phyloP scores from a whole-genome alignment of 2,888 invertebrate species.

The Cataglyphis livida region DNA sequence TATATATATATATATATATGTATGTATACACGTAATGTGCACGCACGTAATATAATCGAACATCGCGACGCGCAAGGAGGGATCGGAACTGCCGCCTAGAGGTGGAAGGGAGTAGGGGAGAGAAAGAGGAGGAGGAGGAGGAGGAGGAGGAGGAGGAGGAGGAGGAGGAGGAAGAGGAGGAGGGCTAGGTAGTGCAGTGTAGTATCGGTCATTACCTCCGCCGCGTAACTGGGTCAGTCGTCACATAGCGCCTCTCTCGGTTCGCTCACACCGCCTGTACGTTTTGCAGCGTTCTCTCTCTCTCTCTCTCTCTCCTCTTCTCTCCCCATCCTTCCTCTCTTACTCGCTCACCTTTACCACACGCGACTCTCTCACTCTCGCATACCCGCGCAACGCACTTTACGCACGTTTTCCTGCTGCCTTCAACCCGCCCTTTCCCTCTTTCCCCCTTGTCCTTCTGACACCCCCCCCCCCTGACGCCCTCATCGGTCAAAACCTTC shows the following conservation, averaged over 20 bases:
- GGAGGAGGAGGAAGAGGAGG: slow-evolving; percentile 62
- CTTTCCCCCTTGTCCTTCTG: slow-evolving; percentile 16
- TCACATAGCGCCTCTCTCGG: slow-evolving; percentile 81
- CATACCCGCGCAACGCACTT: slow-evolving; percentile 25
- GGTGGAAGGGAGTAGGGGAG: slow-evolving; percentile 56
- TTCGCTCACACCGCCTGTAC: slow-evolving; percentile 78
- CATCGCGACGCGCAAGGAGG: slow-evolving; percentile 60
- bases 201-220: slow-evolving; percentile 86
- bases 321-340: slow-evolving; percentile 2
- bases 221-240: slow-evolving; percentile 85
- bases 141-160: slow-evolving; percentile 69
- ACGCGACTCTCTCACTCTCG: slow-evolving; percentile 24
- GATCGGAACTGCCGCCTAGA: slow-evolving; percentile 55
- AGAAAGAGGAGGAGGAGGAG: slow-evolving; percentile 76
- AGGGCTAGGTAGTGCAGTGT: slow-evolving; percentile 82
- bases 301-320: background rate
- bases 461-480: slow-evolving; percentile 12
- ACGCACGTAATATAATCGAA: slow-evolving; percentile 29
- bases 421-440: background rate
- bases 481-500: slow-evolving; percentile 64
- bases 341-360: slow-evolving; percentile 8
- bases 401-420: background rate
- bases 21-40: slow-evolving; percentile 34
- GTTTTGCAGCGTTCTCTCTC: slow-evolving; percentile 70
- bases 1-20: background rate